phyloP scores from a whole-genome alignment of 2,797 vertebrate genomes.

The Onychomys torridus region DNA sequence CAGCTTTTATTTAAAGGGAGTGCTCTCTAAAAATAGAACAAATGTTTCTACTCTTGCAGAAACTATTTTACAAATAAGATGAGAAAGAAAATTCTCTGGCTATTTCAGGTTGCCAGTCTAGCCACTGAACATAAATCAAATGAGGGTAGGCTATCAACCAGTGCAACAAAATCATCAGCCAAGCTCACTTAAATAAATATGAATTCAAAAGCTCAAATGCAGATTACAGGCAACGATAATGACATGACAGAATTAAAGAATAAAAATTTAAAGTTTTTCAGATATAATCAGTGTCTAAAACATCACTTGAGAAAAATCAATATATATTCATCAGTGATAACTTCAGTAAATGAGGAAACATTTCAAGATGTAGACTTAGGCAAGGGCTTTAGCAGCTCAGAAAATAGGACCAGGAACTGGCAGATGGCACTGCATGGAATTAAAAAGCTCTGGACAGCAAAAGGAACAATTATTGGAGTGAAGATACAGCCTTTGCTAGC shows the following conservation, averaged over 20 bases:
- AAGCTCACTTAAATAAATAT: not conserved
- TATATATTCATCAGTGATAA: not conserved
- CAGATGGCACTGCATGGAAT: not conserved
- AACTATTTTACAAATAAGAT: not conserved
- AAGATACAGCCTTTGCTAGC: not conserved
- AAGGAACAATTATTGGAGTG: not conserved
- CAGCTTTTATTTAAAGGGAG: not conserved
- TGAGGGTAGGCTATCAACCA: not conserved
- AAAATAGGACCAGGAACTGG: not conserved
- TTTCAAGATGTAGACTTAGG: not conserved
- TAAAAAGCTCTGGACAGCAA: not conserved
- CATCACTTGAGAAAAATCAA: not conserved
- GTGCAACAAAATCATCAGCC: not conserved
- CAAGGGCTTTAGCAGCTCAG: not conserved
- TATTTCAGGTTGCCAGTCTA: not conserved
- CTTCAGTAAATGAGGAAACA: not conserved
- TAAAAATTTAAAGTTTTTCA: not conserved
- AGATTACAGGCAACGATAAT: not conserved
- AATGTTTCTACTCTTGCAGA: not conserved
- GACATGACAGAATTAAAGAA: not conserved
- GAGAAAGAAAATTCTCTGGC: not conserved
- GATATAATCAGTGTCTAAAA: not conserved
- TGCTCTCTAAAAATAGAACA: not conserved
- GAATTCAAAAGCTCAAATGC: not conserved
- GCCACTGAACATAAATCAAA: not conserved